Base-by-base conservation (phyloP, 1,140 invertebrate genomes). In the Panagrolaimus sp. region DNA sequence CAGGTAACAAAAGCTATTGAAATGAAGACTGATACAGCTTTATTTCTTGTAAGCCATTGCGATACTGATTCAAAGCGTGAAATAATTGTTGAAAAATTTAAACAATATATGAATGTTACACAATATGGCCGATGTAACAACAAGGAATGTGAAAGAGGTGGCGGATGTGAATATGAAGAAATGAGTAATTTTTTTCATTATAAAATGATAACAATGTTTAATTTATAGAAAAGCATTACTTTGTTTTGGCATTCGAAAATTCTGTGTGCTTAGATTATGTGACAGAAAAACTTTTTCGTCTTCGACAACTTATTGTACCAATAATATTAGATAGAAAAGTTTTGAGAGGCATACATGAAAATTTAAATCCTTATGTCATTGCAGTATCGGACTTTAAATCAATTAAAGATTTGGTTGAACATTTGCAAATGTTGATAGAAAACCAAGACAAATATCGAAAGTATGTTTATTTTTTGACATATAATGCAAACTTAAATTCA, bases 1-100 rank as follows among this genome's bases (percentile, higher is more conserved):
- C 7, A 38, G 31, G 31, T 38, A 38, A 38, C 31, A 38, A 38
- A 20, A 11, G 51, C 51, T 9, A 20, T 53, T 9, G 27, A 53
- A 53, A 9, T 20, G 8, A 53, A 53, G 27, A 9, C 11, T 23
- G 27, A 9, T 9, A 14, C 51, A 5, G 16, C 51, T n/a, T n/a
- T 53, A n/a, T 53, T 20, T 20, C 20, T 53, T 9, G 51, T 53
- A 9, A 53, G 51, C 16, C 51, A 53, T 53, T 53, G 51, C n/a
- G 1, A 53, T 9, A 53, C 51, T 9, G 8, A n/a, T 53, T 53
- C 51, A n/a, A 27, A 14, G 1, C 20, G 16, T n/a, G 51, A 53
- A 53, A 5, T 9, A 20, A 23, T 23, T 27, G 51, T 53, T 53
- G 51, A 20, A 11, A 27, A 14, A 53, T 2, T 53, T 20, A 9